These are phyloP conservation scores for Clytia hemisphaerica DNA, from an alignment of 30 jellyfish, hydroid and myxozoan genomes.

Conservation along the genomic window DNA sequence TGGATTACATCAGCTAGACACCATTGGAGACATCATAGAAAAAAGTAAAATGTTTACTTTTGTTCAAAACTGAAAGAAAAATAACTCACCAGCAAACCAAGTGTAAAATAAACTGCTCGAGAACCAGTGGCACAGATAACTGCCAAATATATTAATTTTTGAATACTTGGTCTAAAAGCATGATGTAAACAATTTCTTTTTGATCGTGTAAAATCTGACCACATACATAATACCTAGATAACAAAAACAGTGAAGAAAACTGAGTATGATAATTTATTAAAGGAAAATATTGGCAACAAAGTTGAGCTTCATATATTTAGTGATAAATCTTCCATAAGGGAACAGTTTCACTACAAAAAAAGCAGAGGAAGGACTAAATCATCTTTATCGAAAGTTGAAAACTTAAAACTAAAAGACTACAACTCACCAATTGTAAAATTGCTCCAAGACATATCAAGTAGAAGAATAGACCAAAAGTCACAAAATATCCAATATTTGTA, in stretches of 20 bases:
- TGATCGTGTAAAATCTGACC: constrained; percentile 53
- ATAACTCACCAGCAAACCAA: constrained; percentile 59
- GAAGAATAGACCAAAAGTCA: constrained; percentile 80
- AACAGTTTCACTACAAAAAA: not conserved
- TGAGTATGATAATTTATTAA: too few species aligned
- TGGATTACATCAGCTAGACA: too few species aligned
- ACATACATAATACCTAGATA: constrained; percentile 67
- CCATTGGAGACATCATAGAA: too few species aligned
- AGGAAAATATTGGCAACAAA: too few species aligned
- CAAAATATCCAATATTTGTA: constrained; percentile 49
- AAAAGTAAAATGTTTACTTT: too few species aligned
- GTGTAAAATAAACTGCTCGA: constrained; percentile 72
- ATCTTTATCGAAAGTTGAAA: too few species aligned
- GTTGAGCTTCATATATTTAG: not conserved
- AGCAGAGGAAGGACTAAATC: too few species aligned
- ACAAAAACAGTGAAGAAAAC: too few species aligned
- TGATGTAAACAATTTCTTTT: constrained; percentile 39
- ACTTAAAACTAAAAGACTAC: not conserved
- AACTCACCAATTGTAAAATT: constrained; percentile 72
- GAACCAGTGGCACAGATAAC: constrained; percentile 90
- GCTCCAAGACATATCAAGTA: constrained; percentile 67
- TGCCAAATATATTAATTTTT: constrained; percentile 68
- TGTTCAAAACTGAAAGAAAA: not conserved
- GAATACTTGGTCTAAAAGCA: constrained; percentile 66
- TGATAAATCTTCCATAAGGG: too few species aligned